A percentile compares a stretch with the other conserved stretches of the same genome.
Evolutionary conservation across 2,888 invertebrate genomes (phyloP).

Genomic region (Liopterus haemorrhoidalis): DNA sequence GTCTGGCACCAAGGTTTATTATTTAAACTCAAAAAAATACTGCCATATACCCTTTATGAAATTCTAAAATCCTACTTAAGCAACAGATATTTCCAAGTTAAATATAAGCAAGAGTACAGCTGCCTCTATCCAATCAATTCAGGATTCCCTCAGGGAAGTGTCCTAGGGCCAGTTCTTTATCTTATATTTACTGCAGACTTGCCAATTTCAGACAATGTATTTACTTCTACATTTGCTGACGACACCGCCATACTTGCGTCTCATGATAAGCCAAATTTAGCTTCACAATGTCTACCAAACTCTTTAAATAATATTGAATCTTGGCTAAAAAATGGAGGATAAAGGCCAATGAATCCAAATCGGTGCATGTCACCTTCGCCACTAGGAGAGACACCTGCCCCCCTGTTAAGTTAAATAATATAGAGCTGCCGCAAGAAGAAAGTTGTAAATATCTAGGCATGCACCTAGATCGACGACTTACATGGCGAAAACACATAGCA

Average conservation of each 20-base stretch:
- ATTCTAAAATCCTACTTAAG: conserved; percentile 12
- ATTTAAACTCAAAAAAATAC: conserved; percentile 22
- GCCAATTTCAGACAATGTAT: conserved; percentile 19
- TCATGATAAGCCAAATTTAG: conserved; percentile 16
- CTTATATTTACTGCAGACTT: conserved; percentile 26
- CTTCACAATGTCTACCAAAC: no score
- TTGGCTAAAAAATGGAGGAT: no score
- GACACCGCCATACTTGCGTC: conserved; percentile 28
- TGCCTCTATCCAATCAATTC: conserved; percentile 5
- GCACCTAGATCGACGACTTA: no score
- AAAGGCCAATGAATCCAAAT: no score
- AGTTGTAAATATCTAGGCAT: no score
- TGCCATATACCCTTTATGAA: not conserved
- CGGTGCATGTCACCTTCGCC: no score
- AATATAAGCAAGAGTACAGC: conserved; percentile 1
- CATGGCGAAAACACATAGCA: no score
- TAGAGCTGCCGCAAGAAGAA: no score
- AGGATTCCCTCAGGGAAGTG: conserved; percentile 29
- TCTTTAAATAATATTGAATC: no score
- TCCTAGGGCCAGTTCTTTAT: conserved; percentile 28
- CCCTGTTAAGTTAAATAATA: no score
- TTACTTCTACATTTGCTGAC: conserved; percentile 29
- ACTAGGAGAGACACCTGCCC: no score
- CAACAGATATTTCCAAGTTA: conserved; percentile 7
- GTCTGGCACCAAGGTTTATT: conserved; percentile 26